These are phyloP conservation scores for Harpagoxenus sublaevis DNA, from an alignment of 2,888 invertebrate genomes.

Conservation along the genomic window DNA sequence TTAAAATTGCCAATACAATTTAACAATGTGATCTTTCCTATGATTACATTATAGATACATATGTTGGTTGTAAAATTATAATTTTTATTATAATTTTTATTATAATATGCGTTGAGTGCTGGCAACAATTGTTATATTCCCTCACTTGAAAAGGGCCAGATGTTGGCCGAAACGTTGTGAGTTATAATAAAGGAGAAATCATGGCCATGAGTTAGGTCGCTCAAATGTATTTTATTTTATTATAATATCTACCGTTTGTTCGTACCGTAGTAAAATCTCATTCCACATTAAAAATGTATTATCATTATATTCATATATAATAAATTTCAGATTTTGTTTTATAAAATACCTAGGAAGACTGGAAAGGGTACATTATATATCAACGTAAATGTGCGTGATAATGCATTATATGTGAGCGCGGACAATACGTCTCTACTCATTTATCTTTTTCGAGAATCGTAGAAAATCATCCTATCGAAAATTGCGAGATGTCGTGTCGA, in stretches of 20 bases:
- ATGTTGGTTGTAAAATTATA: background rate
- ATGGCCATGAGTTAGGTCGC: too few relatives aligned
- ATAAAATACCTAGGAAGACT: background rate
- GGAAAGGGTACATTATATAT: background rate
- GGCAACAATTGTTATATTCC: too few relatives aligned
- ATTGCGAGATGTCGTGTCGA: constrained; percentile 23
- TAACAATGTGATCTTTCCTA: background rate
- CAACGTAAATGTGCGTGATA: background rate
- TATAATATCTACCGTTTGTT: background rate
- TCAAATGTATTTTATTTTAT: too few relatives aligned
- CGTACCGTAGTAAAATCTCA: background rate
- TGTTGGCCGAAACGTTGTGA: too few relatives aligned
- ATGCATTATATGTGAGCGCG: background rate
- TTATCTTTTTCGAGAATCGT: background rate
- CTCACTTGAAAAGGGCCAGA: too few relatives aligned
- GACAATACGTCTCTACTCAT: background rate
- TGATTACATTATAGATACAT: background rate
- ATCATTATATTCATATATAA: background rate
- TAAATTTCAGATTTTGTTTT: background rate
- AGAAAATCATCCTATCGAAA: constrained; percentile 28
- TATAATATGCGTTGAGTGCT: too few relatives aligned
- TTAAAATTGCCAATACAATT: background rate
- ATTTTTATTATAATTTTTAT: background rate
- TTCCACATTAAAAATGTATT: background rate
- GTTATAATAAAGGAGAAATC: too few relatives aligned